These are phyloP conservation scores for Hippotragus niger DNA, from an alignment of 2,113 vertebrate genomes.

Conservation along the genomic window DNA sequence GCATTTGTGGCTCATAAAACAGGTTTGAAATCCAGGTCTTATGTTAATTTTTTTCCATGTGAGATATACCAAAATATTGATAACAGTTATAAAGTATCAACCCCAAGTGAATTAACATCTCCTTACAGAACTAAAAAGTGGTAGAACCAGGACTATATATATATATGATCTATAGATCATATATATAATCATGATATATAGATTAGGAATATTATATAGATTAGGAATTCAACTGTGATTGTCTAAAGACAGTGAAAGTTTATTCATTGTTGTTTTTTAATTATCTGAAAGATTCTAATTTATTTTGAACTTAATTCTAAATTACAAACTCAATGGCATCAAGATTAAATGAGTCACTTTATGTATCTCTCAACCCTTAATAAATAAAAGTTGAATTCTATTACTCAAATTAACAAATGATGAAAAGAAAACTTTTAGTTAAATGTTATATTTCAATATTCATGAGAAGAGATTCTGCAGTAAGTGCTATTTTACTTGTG, in stretches of 20 bases:
- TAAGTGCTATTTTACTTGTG: background rate
- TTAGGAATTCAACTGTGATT: background rate
- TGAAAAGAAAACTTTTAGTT: background rate
- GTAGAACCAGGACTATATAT: background rate
- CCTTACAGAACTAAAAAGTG: background rate
- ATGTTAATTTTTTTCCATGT: background rate
- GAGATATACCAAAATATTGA: background rate
- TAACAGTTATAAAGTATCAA: background rate
- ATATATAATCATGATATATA: background rate
- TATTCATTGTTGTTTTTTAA: background rate
- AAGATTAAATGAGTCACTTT: background rate
- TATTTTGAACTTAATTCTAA: background rate
- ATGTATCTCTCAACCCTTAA: background rate
- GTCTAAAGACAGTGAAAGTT: background rate
- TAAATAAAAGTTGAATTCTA: background rate
- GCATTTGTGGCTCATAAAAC: background rate
- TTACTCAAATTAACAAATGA: background rate
- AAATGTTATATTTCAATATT: background rate
- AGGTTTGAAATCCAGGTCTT: background rate
- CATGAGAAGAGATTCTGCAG: background rate
- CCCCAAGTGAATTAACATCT: background rate
- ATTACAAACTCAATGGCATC: background rate
- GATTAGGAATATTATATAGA: background rate
- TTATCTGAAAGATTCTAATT: background rate
- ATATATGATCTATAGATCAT: background rate